These are phyloP conservation scores for Caenorhabditis afra DNA, from an alignment of 2,888 invertebrate genomes.

Conservation along the genomic window DNA sequence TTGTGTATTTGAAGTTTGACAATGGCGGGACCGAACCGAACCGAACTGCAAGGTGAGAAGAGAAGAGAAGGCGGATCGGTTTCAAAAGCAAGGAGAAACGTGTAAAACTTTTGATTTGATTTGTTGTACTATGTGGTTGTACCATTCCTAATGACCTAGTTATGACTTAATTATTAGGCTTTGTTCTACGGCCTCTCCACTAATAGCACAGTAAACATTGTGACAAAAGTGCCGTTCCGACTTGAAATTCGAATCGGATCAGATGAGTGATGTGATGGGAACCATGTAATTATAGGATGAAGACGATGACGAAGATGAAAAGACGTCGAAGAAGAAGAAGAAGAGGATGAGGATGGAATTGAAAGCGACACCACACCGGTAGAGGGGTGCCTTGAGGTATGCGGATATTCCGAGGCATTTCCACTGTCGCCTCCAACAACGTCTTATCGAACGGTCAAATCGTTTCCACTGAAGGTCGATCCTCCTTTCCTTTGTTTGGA, in stretches of 20 bases:
- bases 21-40: slow-evolving; percentile 8
- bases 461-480: slow-evolving; percentile 59
- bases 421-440: slow-evolving; percentile 19
- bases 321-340: too few relatives aligned
- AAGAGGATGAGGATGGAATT: too few relatives aligned
- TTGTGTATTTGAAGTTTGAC: slow-evolving; percentile 20
- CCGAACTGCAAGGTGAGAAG: neutral
- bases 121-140: neutral
- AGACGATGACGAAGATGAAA: too few relatives aligned
- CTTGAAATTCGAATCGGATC: too few relatives aligned
- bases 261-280: too few relatives aligned
- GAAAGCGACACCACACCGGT: too few relatives aligned
- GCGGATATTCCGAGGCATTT: slow-evolving; percentile 43
- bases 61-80: slow-evolving; percentile 7
- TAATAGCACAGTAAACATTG: neutral
- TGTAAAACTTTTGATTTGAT: neutral
- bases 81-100: slow-evolving; percentile 2
- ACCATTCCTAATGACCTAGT: too few relatives aligned
- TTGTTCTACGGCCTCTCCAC: too few relatives aligned
- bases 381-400: slow-evolving; percentile 14
- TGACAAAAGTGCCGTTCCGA: slow-evolving; percentile 5
- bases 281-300: slow-evolving; percentile 17
- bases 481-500: slow-evolving; percentile 57
- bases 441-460: slow-evolving; percentile 60
- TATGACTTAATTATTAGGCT: too few relatives aligned